Percentiles rank a stretch among this genome's conserved stretches.
These are phyloP conservation scores for Branchinecta sandiegonensis DNA, from an alignment of 2,888 invertebrate genomes.

Conservation along the genomic window DNA sequence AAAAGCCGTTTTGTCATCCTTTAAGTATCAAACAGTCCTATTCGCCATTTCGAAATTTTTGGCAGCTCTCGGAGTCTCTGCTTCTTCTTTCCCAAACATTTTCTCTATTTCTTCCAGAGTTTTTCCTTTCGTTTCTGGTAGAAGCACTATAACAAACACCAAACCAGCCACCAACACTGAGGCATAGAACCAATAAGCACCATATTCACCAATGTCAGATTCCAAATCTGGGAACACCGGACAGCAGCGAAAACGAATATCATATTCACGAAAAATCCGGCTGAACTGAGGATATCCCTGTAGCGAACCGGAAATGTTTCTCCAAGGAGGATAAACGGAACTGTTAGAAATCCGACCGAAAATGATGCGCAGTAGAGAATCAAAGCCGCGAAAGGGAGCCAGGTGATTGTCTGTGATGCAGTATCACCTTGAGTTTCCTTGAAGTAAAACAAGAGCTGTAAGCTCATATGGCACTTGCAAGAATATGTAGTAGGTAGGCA, in stretches of 20 bases:
- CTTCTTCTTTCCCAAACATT: slow-evolving; percentile 15
- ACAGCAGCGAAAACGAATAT: not conserved
- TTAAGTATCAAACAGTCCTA: too few relatives aligned
- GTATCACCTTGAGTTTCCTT: not conserved
- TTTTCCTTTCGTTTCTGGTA: slow-evolving; percentile 24
- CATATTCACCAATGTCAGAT: not conserved
- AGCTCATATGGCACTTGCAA: too few relatives aligned
- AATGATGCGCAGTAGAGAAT: not conserved
- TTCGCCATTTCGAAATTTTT: too few relatives aligned
- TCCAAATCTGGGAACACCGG: not conserved
- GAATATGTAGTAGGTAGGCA: too few relatives aligned
- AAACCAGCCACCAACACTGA: not conserved
- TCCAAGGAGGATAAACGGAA: slow-evolving; percentile 7
- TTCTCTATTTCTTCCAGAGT: slow-evolving; percentile 24
- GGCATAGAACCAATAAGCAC: not conserved
- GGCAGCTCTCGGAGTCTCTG: too few relatives aligned
- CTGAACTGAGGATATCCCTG: not conserved
- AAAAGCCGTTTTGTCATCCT: too few relatives aligned
- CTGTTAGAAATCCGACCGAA: not conserved
- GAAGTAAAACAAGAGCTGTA: too few relatives aligned
- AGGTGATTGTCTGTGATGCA: not conserved
- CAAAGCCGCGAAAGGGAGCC: not conserved
- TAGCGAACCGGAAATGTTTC: not conserved
- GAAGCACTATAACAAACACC: slow-evolving; percentile 21
- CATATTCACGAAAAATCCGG: not conserved